Evolutionary conservation across 2,888 invertebrate genomes (phyloP).

Genomic region (Agrochola circellaris): DNA sequence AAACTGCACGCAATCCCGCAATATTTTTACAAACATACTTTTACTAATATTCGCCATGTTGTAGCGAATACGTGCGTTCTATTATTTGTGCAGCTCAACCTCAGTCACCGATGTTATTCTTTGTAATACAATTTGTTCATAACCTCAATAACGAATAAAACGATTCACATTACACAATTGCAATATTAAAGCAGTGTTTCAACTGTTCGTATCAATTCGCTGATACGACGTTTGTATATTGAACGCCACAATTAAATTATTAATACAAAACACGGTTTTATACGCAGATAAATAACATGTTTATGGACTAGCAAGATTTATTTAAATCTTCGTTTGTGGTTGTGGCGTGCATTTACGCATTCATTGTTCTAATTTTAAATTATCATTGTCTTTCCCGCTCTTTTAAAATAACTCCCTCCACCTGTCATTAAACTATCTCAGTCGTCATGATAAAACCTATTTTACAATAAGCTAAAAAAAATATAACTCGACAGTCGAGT

Average conservation of each 20-base stretch:
- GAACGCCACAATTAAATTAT: constrained; percentile 38
- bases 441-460: constrained; percentile 40
- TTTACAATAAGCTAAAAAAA: constrained; percentile 46
- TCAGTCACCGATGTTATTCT: constrained; percentile 30
- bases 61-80: constrained; percentile 22
- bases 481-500: constrained; percentile 46
- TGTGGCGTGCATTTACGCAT: constrained; percentile 16
- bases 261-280: constrained; percentile 26
- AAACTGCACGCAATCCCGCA: constrained; percentile 13
- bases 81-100: constrained; percentile 36
- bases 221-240: constrained; percentile 53
- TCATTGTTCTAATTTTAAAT: constrained; percentile 28
- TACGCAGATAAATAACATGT: constrained; percentile 37
- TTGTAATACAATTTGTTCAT: constrained; percentile 45
- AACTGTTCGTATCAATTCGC: constrained; percentile 47
- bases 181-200: constrained; percentile 38
- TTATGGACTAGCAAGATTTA: constrained; percentile 33
- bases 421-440: constrained; percentile 24
- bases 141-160: constrained; percentile 62
- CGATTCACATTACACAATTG: constrained; percentile 54
- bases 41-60: constrained; percentile 32
- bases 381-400: constrained; percentile 26
- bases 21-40: constrained; percentile 11
- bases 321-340: constrained; percentile 42
- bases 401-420: constrained; percentile 4